Conservation (phyloP, 1,140 invertebrate species). For the Lutraria rhynchaena region DNA sequence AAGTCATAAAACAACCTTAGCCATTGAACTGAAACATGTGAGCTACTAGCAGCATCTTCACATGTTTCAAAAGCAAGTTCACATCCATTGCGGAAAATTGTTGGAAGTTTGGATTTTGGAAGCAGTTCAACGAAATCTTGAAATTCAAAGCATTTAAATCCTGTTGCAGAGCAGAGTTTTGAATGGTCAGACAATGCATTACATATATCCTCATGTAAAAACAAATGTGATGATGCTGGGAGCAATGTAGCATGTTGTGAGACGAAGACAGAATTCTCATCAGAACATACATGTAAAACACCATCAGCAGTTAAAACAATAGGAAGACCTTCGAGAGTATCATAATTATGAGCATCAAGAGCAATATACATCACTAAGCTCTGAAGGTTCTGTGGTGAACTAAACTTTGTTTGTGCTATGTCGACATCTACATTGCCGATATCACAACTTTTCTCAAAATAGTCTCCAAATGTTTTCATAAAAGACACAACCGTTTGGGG, state of each 20-base stretch:
- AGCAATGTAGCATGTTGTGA: constrained; percentile 9
- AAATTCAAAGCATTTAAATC: background rate
- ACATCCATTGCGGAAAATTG: background rate
- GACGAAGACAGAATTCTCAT: background rate
- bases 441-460: constrained; percentile 15
- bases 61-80: background rate
- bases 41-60: background rate
- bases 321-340: constrained; percentile 3
- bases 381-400: background rate
- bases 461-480: constrained; percentile 29
- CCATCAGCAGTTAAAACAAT: constrained; percentile 40
- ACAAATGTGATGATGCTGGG: background rate
- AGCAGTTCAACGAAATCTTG: constrained; percentile 20
- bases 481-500: constrained; percentile 42
- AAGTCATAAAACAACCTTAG: constrained; percentile 19
- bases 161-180: background rate
- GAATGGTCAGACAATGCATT: background rate
- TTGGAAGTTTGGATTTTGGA: background rate
- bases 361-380: background rate
- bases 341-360: background rate
- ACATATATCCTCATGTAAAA: constrained; percentile 4
- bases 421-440: constrained; percentile 8
- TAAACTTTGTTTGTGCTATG: constrained; percentile 18
- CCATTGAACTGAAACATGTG: background rate
- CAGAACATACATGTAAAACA: constrained; percentile 7